Conservation (phyloP, 2,797 vertebrate species). For the Graptemys geographica region DNA sequence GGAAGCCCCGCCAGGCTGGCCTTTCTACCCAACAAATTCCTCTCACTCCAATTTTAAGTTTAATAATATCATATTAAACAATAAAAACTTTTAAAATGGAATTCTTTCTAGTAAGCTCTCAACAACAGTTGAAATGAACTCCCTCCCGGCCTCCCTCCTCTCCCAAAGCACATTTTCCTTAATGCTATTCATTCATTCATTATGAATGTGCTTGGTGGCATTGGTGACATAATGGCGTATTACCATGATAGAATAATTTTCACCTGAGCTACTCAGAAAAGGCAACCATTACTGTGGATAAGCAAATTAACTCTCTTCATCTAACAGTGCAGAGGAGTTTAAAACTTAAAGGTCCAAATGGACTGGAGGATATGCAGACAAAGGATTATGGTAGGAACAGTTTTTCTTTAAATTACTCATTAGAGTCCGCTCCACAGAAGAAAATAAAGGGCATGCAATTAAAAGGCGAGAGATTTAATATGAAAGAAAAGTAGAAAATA, state of each 20-base stretch:
- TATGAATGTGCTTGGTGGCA: neutral
- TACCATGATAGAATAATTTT: neutral
- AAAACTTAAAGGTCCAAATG: neutral
- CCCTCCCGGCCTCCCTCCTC: neutral
- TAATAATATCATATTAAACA: neutral
- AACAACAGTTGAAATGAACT: neutral
- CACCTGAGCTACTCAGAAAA: neutral
- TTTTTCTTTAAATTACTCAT: neutral
- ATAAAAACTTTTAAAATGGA: conserved; percentile 8
- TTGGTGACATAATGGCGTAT: neutral
- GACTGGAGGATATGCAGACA: neutral
- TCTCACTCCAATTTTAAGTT: neutral
- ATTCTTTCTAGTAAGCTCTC: neutral
- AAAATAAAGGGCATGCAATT: neutral
- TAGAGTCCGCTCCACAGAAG: neutral
- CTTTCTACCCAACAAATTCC: neutral
- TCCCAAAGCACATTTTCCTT: neutral
- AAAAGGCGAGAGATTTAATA: neutral
- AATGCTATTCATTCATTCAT: neutral
- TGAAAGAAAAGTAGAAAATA: neutral
- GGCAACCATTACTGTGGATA: neutral
- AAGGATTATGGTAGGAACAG: neutral
- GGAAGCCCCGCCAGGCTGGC: neutral
- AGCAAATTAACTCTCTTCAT: neutral
- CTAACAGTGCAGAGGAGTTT: neutral